A percentile compares a stretch with the other conserved stretches of the same genome.
phyloP scores from a whole-genome alignment of 2,888 invertebrate species.

The Trachelus stipa region DNA sequence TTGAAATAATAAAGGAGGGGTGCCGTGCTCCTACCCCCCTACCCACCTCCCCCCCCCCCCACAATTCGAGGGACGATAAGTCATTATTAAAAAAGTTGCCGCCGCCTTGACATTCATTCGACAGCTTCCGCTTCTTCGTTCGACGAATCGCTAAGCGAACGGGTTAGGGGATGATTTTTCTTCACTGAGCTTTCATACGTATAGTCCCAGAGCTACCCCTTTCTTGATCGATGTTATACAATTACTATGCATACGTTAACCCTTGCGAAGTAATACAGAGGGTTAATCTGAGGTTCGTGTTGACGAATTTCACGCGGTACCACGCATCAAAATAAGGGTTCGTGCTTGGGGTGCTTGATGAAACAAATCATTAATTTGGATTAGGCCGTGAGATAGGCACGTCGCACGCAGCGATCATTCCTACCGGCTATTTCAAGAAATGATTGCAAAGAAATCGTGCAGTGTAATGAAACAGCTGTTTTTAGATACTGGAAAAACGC shows the following conservation, averaged over 20 bases:
- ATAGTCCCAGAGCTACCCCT: not conserved
- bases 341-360: not conserved
- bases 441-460: not conserved
- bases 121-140: not conserved
- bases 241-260: not conserved
- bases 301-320: not conserved
- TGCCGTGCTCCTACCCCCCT: conserved; percentile 12
- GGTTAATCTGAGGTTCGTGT: not conserved
- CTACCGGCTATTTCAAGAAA: not conserved
- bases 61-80: conserved; percentile 13
- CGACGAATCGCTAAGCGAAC: not conserved
- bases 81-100: conserved; percentile 33
- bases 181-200: not conserved
- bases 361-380: not conserved
- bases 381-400: not conserved
- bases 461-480: not conserved
- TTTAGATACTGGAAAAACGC: not conserved
- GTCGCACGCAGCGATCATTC: not conserved
- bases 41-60: not conserved
- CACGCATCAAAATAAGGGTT: not conserved
- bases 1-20: not conserved
- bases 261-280: not conserved
- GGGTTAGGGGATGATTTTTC: not conserved
- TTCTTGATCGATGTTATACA: not conserved
- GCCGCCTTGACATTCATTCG: conserved; percentile 18